These are phyloP conservation scores for Porphyrio hochstetteri DNA, from an alignment of 2,113 vertebrate species.

Conservation along the genomic window DNA sequence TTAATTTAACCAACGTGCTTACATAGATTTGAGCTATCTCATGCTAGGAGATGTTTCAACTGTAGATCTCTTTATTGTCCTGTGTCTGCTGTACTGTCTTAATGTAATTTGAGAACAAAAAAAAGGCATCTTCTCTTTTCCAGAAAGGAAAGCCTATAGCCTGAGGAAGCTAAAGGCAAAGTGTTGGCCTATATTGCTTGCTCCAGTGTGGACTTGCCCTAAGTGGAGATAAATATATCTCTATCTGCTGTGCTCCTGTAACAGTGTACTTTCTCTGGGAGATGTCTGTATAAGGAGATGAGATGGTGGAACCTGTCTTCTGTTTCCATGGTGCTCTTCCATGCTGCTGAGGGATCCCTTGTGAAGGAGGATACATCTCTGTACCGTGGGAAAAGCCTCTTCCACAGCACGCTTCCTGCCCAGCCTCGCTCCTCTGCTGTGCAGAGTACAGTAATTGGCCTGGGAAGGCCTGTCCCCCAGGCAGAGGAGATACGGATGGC, in stretches of 20 bases:
- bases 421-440: neutral
- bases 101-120: neutral
- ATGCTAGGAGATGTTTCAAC: neutral
- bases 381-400: constrained; percentile 44
- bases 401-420: neutral
- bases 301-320: neutral
- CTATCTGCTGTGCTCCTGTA: neutral
- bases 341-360: neutral
- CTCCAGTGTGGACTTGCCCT: neutral
- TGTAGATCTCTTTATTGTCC: neutral
- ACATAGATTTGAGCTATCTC: neutral
- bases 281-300: neutral
- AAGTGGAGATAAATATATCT: neutral
- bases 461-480: neutral
- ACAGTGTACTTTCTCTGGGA: neutral
- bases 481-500: constrained; percentile 1
- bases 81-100: neutral
- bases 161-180: neutral
- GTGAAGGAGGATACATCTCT: neutral
- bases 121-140: neutral
- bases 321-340: constrained; percentile 30
- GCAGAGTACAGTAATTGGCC: neutral
- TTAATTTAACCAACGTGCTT: neutral
- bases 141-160: neutral
- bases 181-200: constrained; percentile 6